Evolutionary conservation across 2,888 invertebrate species (phyloP).

Genomic region (Leptinotarsa peninsularis): DNA sequence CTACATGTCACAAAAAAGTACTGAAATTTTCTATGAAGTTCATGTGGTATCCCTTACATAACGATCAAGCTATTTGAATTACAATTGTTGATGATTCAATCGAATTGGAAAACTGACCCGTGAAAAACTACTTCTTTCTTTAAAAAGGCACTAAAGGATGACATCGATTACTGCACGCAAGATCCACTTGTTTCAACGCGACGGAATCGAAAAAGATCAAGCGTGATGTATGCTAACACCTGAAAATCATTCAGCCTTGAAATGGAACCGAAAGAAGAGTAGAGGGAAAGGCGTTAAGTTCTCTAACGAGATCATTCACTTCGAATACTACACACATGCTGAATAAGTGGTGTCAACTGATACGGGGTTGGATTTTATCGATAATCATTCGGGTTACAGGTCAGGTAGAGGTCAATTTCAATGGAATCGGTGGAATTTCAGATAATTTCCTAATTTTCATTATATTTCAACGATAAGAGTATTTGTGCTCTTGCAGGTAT

Average conservation of each 20-base stretch:
- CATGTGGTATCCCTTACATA: too few relatives aligned
- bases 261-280: slow-evolving; percentile 37
- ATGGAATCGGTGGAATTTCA: background rate
- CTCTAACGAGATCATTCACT: slow-evolving; percentile 17
- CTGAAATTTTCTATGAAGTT: too few relatives aligned
- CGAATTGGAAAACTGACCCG: background rate
- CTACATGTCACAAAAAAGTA: too few relatives aligned
- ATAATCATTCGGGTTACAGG: background rate
- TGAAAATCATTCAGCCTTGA: slow-evolving; percentile 40
- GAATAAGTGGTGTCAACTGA: slow-evolving; percentile 3
- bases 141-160: background rate
- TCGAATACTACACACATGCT: slow-evolving; percentile 6
- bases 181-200: slow-evolving; percentile 35
- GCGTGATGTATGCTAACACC: slow-evolving; percentile 41
- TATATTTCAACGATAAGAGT: too few relatives aligned
- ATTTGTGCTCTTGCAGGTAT: too few relatives aligned
- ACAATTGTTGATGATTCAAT: background rate
- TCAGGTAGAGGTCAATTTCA: background rate
- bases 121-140: slow-evolving; percentile 4
- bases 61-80: background rate
- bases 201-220: slow-evolving; percentile 38
- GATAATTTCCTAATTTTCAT: too few relatives aligned
- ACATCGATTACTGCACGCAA: slow-evolving; percentile 28
- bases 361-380: background rate
- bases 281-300: slow-evolving; percentile 22